Evolutionary conservation across 1,140 invertebrate genomes (phyloP).

Genomic region (Platyscapa corneri): DNA sequence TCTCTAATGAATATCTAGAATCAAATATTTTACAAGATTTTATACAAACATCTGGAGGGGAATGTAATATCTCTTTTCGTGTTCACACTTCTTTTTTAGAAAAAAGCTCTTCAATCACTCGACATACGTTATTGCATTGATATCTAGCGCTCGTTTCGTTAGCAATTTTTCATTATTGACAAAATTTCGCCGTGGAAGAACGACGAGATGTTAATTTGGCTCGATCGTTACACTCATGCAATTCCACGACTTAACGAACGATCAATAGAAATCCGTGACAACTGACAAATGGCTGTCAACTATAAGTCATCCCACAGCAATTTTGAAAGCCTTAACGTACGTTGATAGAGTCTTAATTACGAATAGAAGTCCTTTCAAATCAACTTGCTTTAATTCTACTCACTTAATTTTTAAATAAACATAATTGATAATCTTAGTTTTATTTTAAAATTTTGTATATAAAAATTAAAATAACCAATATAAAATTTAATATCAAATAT

Average conservation of each 20-base stretch:
- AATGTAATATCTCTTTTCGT: no score
- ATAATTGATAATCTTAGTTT: no score
- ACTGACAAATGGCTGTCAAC: background rate
- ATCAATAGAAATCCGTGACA: background rate
- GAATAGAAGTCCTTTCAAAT: no score
- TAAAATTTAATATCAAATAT: background rate
- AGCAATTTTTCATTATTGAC: constrained; percentile 34
- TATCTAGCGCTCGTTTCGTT: background rate
- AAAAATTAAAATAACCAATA: background rate
- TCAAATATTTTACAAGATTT: no score
- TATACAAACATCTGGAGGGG: no score
- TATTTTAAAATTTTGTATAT: background rate
- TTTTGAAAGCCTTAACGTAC: background rate
- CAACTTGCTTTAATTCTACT: no score
- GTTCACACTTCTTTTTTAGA: background rate
- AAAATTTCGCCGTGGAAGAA: background rate
- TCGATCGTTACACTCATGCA: constrained; percentile 4
- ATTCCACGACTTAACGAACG: constrained; percentile 14
- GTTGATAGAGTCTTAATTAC: no score
- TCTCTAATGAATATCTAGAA: no score
- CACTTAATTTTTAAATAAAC: no score
- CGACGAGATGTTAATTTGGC: constrained; percentile 33
- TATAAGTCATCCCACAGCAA: background rate
- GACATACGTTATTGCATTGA: background rate
- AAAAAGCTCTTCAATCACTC: constrained; percentile 19